Base-by-base conservation (phyloP, 2,797 vertebrate genomes). In the Enteromius trimaculatus region DNA sequence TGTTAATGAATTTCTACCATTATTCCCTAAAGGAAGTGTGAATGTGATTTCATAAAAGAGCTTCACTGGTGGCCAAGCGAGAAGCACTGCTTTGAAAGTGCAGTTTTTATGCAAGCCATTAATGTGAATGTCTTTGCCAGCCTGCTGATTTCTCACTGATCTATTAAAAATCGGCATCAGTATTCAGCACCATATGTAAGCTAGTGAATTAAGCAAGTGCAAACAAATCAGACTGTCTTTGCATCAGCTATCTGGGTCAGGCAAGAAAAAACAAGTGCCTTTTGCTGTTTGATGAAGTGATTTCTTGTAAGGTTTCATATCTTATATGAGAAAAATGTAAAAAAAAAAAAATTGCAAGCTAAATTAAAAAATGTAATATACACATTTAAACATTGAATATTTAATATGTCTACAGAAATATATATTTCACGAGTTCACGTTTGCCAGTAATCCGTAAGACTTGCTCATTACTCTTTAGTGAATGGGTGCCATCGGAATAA, bases 181-280 rank as follows among this genome's bases (percentile, higher is more conserved):
- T 44, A 55, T 64, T 66, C 68, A 44, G 79, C 47, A 44, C 74
- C 75, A 62, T 62, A 66, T 42, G 26, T 77, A 60, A 65, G 53
- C 82, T 31, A 77, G 78, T 37, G 81, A 87, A 84, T 79, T 75
- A 85, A 81, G 39, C 37, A 64, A 55, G 37, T 49, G 44, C 53
- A 76, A 86, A 83, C 62, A 62, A 83, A 86, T 83, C n/a, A 49
- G 37, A 64, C 58, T 37, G 31, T 60, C 49, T 74, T 51, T 58
- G 70, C 53, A 60, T 83, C 51, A 53, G 81, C 75, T 79, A 69
- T 86, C 77, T 74, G 37, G 64, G 49, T 80, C 51, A 80, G 3
- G 26, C 65, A 42, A 42, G n/a, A 39, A 68, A 68, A 62, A 37
- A 39, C 10, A 1, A 3, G n/a, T 16, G 13, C 13, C 58, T 68